Evolutionary conservation across 2,113 vertebrate genomes (phyloP).

Genomic region (Sciurus niger): DNA sequence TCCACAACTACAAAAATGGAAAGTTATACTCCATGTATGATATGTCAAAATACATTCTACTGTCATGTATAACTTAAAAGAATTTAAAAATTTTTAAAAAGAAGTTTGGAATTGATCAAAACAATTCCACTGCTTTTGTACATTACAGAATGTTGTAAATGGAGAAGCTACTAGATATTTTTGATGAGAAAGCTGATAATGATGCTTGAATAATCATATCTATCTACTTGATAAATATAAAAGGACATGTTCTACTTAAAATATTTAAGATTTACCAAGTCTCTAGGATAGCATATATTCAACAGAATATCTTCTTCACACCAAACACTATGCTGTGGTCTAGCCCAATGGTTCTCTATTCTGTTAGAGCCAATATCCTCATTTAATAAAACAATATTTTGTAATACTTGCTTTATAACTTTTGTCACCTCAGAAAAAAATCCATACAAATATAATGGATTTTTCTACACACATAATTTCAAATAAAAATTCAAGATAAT

Average conservation of each 20-base stretch:
- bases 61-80: too few species aligned
- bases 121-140: neutral
- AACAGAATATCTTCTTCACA: neutral
- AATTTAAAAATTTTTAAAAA: neutral
- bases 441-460: neutral
- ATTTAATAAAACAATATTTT: constrained; percentile 23
- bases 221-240: neutral
- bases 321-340: neutral
- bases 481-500: constrained; percentile 46
- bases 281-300: neutral
- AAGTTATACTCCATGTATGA: too few species aligned
- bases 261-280: neutral
- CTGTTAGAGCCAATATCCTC: neutral
- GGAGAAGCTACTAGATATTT: neutral
- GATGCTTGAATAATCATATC: neutral
- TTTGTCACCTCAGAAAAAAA: neutral
- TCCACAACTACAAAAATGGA: too few species aligned
- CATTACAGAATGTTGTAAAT: neutral
- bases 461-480: constrained; percentile 3
- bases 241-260: neutral
- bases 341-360: neutral
- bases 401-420: neutral
- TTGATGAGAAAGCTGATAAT: neutral
- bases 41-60: too few species aligned
- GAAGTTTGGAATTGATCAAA: constrained; percentile 9